Evolutionary conservation across 2,113 vertebrate species (phyloP), one percentile per base, ranked within the genome.

Genomic region (Sprattus sprattus): DNA sequence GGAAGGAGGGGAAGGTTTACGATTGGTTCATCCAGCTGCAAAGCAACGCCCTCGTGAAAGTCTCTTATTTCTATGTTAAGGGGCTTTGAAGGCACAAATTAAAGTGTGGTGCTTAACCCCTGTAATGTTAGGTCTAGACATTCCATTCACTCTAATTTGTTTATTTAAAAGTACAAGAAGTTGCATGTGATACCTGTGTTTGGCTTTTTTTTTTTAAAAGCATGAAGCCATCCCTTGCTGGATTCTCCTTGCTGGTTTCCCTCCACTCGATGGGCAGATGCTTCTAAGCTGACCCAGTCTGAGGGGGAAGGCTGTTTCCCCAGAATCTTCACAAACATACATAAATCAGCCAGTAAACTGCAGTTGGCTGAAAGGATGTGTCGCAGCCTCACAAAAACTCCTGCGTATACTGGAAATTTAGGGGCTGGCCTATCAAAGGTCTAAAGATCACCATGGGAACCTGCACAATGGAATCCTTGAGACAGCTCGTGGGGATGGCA

Each of bases 341-440:
- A 85, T 94, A 94, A 94, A 94, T 95, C 94, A 93, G 89, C 84
- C 84, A 86, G 86, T 25, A 86, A 91, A 93, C 91, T 91, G 91
- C 85, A 85, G 20, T 81, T 6, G 71, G 64, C 82, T 94, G 92
- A 95, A 95, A 93, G 93, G 91, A 93, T 89, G 67, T 93, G 93
- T 94, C 93, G 91, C 90, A 86, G 89, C 85, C 89, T 92, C 91
- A 94, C 93, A 93, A 91, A 89, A 91, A 80, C 89, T 89, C 85
- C 81, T 81, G 75, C 64, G 75, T 46, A 47, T 64, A 47, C 57
- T 85, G 57, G 85, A 87, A 92, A 94, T 92, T 94, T 93, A 95
- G 92, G 90, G 91, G 88, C 91, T 6, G 81, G 90, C 57, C 64
- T 86, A 90, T 89, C 88, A 91, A 93, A 91, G 91, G 88, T 90